Evolutionary conservation across 2,797 vertebrate species (phyloP).

Genomic region (Stomatorhinus walkeri): DNA sequence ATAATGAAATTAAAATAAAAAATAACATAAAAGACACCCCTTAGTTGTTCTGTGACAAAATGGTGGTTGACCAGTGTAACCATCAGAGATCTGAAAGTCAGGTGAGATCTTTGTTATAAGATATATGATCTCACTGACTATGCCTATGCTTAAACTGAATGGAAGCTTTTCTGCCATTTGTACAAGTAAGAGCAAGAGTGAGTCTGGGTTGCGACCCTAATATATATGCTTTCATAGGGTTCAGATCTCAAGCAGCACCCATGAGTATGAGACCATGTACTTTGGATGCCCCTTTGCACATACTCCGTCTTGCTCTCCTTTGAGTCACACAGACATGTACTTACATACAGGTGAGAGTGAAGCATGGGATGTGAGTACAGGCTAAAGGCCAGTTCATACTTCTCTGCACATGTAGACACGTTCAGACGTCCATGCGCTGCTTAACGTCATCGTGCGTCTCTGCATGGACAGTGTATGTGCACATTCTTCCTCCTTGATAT

Average conservation of each 20-base stretch:
- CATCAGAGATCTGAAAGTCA: neutral
- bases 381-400: neutral
- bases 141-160: neutral
- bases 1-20: neutral
- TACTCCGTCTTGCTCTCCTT: neutral
- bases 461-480: neutral
- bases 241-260: neutral
- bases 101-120: neutral
- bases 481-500: neutral
- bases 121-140: neutral
- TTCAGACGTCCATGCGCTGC: neutral
- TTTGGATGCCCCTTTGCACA: neutral
- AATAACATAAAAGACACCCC: neutral
- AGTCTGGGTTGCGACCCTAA: neutral
- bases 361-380: neutral
- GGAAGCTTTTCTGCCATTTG: neutral
- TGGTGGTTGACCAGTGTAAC: neutral
- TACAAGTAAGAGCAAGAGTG: neutral
- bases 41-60: neutral
- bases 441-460: neutral
- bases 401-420: neutral
- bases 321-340: neutral
- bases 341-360: neutral
- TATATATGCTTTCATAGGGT: neutral
- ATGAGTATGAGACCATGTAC: neutral